A percentile compares a stretch with the other conserved stretches of the same genome.
phyloP scores from a whole-genome alignment of 2,113 vertebrate genomes.

The Toxotes jaculatrix region DNA sequence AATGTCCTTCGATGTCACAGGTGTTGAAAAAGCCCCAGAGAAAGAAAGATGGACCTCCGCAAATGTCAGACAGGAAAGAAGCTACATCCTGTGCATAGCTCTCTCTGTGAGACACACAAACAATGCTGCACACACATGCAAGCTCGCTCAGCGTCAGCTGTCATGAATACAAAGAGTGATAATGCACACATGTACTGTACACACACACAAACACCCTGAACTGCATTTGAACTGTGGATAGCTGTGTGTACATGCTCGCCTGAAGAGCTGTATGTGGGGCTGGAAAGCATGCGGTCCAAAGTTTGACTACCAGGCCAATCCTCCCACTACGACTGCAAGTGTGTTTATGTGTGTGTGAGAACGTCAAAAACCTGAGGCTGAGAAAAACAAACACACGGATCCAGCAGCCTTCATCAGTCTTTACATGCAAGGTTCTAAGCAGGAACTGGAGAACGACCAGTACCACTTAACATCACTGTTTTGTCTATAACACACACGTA shows the following conservation, averaged over 20 bases:
- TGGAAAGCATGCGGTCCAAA: not conserved
- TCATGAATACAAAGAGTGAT: not conserved
- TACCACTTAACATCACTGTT: conserved; percentile 4
- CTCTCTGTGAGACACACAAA: conserved; percentile 20
- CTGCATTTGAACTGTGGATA: conserved; percentile 54
- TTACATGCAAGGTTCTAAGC: not conserved
- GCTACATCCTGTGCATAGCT: conserved; percentile 11
- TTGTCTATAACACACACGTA: not conserved
- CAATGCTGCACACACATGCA: conserved; percentile 18
- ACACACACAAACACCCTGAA: conserved; percentile 34
- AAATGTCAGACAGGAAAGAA: conserved; percentile 27
- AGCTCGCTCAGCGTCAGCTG: not conserved
- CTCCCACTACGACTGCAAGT: not conserved
- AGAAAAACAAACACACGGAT: conserved; percentile 47
- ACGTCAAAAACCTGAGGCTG: conserved; percentile 29
- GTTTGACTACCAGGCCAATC: conserved; percentile 34
- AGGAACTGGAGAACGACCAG: conserved; percentile 6
- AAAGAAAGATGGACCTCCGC: conserved; percentile 35
- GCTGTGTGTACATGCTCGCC: conserved; percentile 15
- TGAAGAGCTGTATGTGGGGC: conserved; percentile 9
- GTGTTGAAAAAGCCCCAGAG: conserved; percentile 41
- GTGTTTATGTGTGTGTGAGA: conserved; percentile 45
- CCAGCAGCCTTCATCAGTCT: conserved; percentile 10
- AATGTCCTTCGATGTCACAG: conserved; percentile 41
- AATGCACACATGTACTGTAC: not conserved